Conservation (phyloP, 2,113 vertebrate species). For the Scomber japonicus region DNA sequence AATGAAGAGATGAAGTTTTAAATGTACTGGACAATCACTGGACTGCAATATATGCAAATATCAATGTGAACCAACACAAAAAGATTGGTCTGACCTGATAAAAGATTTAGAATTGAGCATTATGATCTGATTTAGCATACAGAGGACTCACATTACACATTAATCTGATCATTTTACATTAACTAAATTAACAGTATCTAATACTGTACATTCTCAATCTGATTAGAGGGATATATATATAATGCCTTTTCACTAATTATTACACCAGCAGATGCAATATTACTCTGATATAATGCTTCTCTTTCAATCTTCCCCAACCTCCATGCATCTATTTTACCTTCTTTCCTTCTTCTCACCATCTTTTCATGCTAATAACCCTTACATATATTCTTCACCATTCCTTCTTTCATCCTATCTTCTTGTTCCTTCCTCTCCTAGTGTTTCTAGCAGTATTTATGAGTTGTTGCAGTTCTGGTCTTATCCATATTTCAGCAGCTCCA, state of each 20-base stretch:
- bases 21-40: no score
- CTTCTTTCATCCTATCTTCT: neutral
- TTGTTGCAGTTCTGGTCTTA: constrained; percentile 24
- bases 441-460: constrained; percentile 34
- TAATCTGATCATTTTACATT: neutral
- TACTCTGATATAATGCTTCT: no score
- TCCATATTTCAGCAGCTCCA: constrained; percentile 56
- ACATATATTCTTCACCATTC: neutral
- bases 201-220: neutral
- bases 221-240: neutral
- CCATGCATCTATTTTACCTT: neutral
- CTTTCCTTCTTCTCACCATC: constrained; percentile 15
- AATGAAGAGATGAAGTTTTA: no score
- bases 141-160: neutral
- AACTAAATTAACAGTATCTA: neutral
- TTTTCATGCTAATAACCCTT: constrained; percentile 16
- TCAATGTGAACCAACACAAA: no score
- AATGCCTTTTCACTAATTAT: neutral
- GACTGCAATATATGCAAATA: no score
- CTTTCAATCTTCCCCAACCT: neutral
- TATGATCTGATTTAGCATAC: no score
- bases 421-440: constrained; percentile 1
- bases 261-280: neutral
- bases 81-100: no score
- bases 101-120: no score